Conservation (phyloP, 1,140 invertebrate genomes). For the Leptopilina clavipes region DNA sequence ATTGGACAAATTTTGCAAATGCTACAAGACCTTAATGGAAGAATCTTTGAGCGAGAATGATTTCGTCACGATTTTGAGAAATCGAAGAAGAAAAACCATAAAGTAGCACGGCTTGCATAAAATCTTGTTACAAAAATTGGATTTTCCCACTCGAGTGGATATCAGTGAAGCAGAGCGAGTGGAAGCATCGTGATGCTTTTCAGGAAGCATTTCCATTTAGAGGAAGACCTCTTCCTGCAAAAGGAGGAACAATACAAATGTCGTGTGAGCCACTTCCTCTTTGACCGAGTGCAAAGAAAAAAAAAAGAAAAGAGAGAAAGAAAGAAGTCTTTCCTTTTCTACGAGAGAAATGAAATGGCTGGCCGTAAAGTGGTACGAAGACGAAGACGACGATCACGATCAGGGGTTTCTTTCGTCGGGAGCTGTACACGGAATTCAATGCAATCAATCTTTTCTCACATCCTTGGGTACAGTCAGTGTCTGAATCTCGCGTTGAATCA, state of each 20-base stretch:
- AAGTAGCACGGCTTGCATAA: background rate
- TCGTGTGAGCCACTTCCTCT: slow-evolving; percentile 25
- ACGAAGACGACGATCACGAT: slow-evolving; percentile 25
- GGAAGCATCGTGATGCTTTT: slow-evolving; percentile 14
- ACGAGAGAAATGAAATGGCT: slow-evolving; percentile 27
- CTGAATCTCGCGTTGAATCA: slow-evolving; percentile 5
- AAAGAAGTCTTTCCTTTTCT: slow-evolving; percentile 1
- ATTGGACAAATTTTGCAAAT: too few relatives aligned
- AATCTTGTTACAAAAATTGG: background rate
- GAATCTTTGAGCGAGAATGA: too few relatives aligned
- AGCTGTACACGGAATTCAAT: slow-evolving; percentile 52
- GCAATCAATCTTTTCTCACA: slow-evolving; percentile 59
- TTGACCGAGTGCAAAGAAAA: slow-evolving; percentile 4
- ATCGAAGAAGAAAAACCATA: background rate
- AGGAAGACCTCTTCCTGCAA: slow-evolving; percentile 7
- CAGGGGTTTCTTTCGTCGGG: slow-evolving; percentile 14
- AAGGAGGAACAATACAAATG: slow-evolving; percentile 29
- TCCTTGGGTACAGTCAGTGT: slow-evolving; percentile 34
- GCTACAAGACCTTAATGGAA: too few relatives aligned
- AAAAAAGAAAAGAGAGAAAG: too few relatives aligned
- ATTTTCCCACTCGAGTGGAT: slow-evolving; percentile 2
- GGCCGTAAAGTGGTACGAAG: slow-evolving; percentile 41
- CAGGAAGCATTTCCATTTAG: slow-evolving; percentile 28
- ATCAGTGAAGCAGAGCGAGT: slow-evolving; percentile 2
- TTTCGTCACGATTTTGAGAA: too few relatives aligned